These are phyloP conservation scores for Eulithis testata DNA, from an alignment of 2,888 invertebrate genomes.

Conservation along the genomic window DNA sequence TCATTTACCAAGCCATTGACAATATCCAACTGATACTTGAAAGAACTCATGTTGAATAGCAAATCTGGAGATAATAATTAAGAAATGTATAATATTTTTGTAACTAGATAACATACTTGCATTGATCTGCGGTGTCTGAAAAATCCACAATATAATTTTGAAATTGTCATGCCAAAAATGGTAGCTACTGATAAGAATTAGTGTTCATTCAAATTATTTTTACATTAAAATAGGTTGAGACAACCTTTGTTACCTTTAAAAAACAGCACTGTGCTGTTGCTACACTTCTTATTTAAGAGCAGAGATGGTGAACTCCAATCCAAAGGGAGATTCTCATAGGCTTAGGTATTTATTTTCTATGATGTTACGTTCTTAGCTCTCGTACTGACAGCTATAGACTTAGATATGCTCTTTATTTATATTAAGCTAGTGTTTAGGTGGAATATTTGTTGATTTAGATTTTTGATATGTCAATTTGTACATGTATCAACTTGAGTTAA, in stretches of 20 bases:
- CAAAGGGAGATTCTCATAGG: conserved; percentile 2
- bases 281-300: neutral
- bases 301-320: neutral
- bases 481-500: conserved; percentile 20
- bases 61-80: conserved; percentile 4
- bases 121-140: conserved; percentile 17
- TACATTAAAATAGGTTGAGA: neutral
- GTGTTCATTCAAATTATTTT: neutral
- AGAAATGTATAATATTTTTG: conserved; percentile 42
- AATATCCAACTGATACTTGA: conserved; percentile 85
- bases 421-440: conserved; percentile 31
- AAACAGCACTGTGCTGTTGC: neutral
- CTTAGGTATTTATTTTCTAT: conserved; percentile 5
- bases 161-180: conserved; percentile 30
- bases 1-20: conserved; percentile 91
- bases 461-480: conserved; percentile 45
- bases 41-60: conserved; percentile 74
- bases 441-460: conserved; percentile 37
- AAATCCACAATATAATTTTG: neutral
- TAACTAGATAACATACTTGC: conserved; percentile 27
- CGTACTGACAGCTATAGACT: conserved; percentile 13
- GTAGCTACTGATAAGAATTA: conserved; percentile 5
- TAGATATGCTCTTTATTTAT: conserved; percentile 23
- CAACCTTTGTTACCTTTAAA: neutral
- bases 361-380: conserved; percentile 7